Percentiles rank a stretch among this genome's conserved stretches.
phyloP scores from a whole-genome alignment of 2,888 invertebrate species.

The Cordylochernes scorpioides region DNA sequence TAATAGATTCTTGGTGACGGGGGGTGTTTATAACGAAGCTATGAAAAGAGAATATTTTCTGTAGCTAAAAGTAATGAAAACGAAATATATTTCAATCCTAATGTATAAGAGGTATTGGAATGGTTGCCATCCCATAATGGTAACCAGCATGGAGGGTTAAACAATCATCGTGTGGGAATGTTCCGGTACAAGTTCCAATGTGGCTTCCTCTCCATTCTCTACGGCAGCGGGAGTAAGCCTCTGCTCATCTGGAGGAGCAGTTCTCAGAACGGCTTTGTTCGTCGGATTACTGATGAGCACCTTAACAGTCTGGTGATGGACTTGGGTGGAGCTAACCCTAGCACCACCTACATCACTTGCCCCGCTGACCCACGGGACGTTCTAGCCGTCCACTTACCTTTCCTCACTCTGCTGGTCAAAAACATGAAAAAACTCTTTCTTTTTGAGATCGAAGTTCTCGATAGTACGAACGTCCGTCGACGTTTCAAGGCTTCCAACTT shows the following conservation, averaged over 20 bases:
- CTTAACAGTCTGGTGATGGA: constrained; percentile 4
- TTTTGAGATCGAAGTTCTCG: constrained; percentile 6
- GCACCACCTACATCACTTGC: constrained; percentile 5
- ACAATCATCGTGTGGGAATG: no score
- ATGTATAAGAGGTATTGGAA: no score
- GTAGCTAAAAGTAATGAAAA: no score
- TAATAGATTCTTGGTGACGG: no score
- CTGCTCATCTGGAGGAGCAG: constrained; percentile 3
- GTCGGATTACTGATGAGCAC: constrained; percentile 5
- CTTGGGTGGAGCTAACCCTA: constrained; percentile 3
- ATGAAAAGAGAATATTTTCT: no score
- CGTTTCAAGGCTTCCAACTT: constrained; percentile 6
- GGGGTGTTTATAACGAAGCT: no score
- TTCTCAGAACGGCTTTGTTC: constrained; percentile 3
- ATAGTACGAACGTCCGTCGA: constrained; percentile 2
- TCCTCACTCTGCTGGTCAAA: constrained; percentile 6
- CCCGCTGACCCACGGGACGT: constrained; percentile 1
- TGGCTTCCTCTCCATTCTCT: constrained; percentile 3
- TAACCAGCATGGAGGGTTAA: no score
- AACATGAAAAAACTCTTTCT: constrained; percentile 6
- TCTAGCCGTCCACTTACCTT: constrained; percentile 7
- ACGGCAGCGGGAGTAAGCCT: constrained; percentile 6
- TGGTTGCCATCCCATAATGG: no score
- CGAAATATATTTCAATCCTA: no score
- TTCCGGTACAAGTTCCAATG: constrained; percentile 7